Evolutionary conservation across 2,888 invertebrate genomes (phyloP).

Genomic region (Caenorhabditis virilis): DNA sequence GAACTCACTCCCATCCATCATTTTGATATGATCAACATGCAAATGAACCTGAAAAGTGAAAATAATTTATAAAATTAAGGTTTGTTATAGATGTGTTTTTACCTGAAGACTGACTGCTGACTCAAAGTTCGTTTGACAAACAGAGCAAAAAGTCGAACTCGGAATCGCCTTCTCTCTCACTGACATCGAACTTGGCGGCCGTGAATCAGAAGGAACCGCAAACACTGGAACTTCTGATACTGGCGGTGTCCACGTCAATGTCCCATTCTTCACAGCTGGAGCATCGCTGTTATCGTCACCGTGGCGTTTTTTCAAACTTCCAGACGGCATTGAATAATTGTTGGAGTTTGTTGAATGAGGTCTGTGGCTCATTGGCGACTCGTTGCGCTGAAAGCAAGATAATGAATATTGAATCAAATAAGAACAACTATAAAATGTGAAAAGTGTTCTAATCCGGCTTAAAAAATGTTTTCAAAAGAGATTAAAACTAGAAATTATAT

Average conservation of each 20-base stretch:
- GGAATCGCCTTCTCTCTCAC: too few relatives aligned
- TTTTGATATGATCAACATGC: constrained; percentile 63
- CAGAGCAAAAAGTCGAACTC: constrained; percentile 5
- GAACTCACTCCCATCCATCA: constrained; percentile 64
- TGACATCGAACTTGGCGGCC: too few relatives aligned
- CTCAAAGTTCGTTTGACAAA: constrained; percentile 11
- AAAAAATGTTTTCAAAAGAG: too few relatives aligned
- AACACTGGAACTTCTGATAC: neutral
- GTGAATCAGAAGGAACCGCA: neutral
- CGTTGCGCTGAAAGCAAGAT: neutral
- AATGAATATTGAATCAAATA: too few relatives aligned
- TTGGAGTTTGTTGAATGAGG: neutral
- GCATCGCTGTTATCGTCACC: neutral
- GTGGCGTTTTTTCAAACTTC: neutral
- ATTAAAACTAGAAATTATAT: too few relatives aligned
- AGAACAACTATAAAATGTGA: too few relatives aligned
- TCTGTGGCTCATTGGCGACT: neutral
- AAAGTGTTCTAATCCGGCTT: too few relatives aligned
- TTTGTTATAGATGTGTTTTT: neutral
- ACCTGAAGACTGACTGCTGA: constrained; percentile 28
- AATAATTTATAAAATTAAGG: neutral
- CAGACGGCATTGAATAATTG: neutral
- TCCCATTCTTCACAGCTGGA: neutral
- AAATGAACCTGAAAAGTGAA: constrained; percentile 53
- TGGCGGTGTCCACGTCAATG: constrained; percentile 18